phyloP scores from a whole-genome alignment of 2,888 invertebrate genomes.

The Ornithoptera alexandrae region DNA sequence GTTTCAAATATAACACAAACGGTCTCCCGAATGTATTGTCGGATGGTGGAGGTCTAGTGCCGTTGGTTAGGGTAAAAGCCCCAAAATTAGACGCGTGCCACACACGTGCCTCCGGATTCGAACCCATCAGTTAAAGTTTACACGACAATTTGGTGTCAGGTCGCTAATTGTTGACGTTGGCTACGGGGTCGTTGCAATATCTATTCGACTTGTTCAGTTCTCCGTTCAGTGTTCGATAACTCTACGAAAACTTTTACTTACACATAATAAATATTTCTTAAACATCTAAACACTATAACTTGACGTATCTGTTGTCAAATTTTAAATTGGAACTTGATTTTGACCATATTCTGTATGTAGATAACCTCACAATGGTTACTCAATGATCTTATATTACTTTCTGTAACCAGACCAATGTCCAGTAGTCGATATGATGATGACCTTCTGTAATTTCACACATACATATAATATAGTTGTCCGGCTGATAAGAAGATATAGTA shows the following conservation, averaged over 20 bases:
- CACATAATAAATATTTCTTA: too few relatives aligned
- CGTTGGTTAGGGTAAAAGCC: slow-evolving; percentile 45
- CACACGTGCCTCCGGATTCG: slow-evolving; percentile 50
- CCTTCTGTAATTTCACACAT: too few relatives aligned
- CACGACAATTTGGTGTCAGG: slow-evolving; percentile 65
- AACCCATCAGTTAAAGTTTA: slow-evolving; percentile 53
- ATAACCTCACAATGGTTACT: too few relatives aligned
- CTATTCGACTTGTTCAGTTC: slow-evolving; percentile 20
- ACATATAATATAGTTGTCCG: too few relatives aligned
- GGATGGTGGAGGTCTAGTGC: slow-evolving; percentile 25
- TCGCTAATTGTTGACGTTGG: slow-evolving; percentile 58
- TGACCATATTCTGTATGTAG: too few relatives aligned
- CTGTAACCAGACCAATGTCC: too few relatives aligned
- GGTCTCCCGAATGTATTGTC: slow-evolving; percentile 4
- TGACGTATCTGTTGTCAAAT: too few relatives aligned
- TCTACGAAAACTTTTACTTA: neutral
- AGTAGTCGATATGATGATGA: too few relatives aligned
- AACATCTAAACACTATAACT: too few relatives aligned
- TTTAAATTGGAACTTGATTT: too few relatives aligned
- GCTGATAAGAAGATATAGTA: too few relatives aligned
- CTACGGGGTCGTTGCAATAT: slow-evolving; percentile 47
- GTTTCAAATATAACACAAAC: neutral
- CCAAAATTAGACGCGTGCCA: slow-evolving; percentile 57
- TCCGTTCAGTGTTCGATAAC: neutral
- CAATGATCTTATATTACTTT: too few relatives aligned